Conservation (phyloP, 2,797 vertebrate genomes). For the Lepilemur septentrionalis region DNA sequence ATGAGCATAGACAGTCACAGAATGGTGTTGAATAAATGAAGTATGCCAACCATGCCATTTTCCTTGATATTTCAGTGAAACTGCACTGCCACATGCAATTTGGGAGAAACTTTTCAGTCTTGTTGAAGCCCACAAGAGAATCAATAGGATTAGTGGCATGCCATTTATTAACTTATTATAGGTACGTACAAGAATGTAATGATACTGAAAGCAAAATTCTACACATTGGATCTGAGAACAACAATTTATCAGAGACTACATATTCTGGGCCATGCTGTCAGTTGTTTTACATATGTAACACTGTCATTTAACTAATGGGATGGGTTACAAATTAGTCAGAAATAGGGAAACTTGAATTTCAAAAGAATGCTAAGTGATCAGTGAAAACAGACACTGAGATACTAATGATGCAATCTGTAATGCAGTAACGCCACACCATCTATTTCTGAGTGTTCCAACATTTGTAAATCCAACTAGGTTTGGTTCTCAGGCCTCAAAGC, state of each 20-base stretch:
- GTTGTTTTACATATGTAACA: neutral
- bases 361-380: neutral
- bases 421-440: neutral
- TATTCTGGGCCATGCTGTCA: neutral
- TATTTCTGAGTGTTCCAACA: neutral
- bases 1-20: neutral
- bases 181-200: neutral
- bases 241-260: slow-evolving; percentile 1
- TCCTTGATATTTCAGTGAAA: neutral
- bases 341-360: neutral
- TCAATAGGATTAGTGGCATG: neutral
- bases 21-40: neutral
- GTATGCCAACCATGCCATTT: neutral
- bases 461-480: neutral
- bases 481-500: neutral
- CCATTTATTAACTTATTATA: neutral
- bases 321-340: neutral
- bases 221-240: neutral
- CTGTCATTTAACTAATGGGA: neutral
- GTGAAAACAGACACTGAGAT: neutral
- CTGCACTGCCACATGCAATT: neutral
- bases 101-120: neutral
- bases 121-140: neutral
- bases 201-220: neutral
- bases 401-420: neutral